Evolutionary conservation across 2,888 invertebrate species (phyloP).

Genomic region (Pterostichus niger): DNA sequence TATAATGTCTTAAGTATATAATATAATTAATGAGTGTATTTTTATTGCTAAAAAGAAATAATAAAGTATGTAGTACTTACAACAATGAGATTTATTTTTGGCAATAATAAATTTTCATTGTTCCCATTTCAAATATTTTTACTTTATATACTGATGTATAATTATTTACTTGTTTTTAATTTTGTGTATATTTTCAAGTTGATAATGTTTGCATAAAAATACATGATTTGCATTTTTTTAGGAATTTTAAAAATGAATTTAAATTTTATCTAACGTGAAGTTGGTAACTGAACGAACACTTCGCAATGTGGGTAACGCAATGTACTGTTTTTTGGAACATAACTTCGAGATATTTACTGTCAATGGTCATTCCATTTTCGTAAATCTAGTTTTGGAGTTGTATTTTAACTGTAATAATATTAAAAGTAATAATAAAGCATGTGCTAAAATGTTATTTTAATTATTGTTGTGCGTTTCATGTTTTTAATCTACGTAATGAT

Average conservation of each 20-base stretch:
- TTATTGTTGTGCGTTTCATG: conserved; percentile 29
- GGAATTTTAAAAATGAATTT: conserved; percentile 11
- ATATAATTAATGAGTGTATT: conserved; percentile 61
- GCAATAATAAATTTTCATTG: not conserved
- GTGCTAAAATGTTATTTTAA: conserved; percentile 51
- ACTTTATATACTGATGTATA: too few relatives aligned
- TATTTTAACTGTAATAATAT: conserved; percentile 56
- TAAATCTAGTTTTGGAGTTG: conserved; percentile 67
- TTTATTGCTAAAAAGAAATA: conserved; percentile 57
- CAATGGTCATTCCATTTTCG: conserved; percentile 70
- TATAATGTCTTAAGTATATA: conserved; percentile 57
- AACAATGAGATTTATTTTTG: conserved; percentile 9
- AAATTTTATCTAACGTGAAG: conserved; percentile 30
- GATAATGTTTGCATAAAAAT: not conserved
- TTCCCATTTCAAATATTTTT: not conserved
- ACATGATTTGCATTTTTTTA: conserved; percentile 6
- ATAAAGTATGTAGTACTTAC: conserved; percentile 41
- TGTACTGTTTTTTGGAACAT: conserved; percentile 48
- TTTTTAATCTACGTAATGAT: conserved; percentile 56
- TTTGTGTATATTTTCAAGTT: not conserved
- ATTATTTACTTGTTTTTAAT: not conserved
- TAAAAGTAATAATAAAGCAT: conserved; percentile 46
- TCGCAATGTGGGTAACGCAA: conserved; percentile 40
- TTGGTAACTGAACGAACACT: not conserved
- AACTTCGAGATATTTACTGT: conserved; percentile 70